phyloP scores from a whole-genome alignment of 2,888 invertebrate species.

The Salticus scenicus region DNA sequence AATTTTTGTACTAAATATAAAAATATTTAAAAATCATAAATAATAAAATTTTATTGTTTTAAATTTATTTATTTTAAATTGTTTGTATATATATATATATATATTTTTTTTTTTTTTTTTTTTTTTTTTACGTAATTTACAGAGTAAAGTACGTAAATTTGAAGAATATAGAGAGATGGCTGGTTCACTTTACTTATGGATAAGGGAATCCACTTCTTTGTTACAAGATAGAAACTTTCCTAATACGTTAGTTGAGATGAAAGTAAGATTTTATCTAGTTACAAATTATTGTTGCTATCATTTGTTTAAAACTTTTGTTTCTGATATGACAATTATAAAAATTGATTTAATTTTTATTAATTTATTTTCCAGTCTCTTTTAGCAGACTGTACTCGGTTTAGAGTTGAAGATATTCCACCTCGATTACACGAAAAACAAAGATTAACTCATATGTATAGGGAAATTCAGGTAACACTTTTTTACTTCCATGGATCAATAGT shows the following conservation, averaged over 20 bases:
- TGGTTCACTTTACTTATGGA: conserved; percentile 90
- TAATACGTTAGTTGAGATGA: conserved; percentile 94
- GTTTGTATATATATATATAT: too few relatives aligned
- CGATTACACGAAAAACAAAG: conserved; percentile 92
- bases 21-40: too few relatives aligned
- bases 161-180: conserved; percentile 94
- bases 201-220: conserved; percentile 89
- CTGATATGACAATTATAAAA: background rate
- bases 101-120: too few relatives aligned
- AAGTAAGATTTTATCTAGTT: conserved; percentile 79
- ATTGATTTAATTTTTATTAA: background rate
- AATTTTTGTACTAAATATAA: too few relatives aligned
- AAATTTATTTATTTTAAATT: too few relatives aligned
- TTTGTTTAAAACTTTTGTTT: background rate
- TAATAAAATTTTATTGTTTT: too few relatives aligned
- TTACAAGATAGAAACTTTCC: conserved; percentile 94
- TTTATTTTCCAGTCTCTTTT: conserved; percentile 79
- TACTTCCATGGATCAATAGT: background rate
- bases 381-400: conserved; percentile 92
- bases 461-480: conserved; percentile 74
- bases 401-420: conserved; percentile 94
- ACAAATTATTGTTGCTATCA: background rate
- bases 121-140: conserved; percentile 21
- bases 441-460: conserved; percentile 86
- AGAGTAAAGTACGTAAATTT: conserved; percentile 89